Conservation (phyloP, 2,888 invertebrate species). For the Mylabris sibirica region DNA sequence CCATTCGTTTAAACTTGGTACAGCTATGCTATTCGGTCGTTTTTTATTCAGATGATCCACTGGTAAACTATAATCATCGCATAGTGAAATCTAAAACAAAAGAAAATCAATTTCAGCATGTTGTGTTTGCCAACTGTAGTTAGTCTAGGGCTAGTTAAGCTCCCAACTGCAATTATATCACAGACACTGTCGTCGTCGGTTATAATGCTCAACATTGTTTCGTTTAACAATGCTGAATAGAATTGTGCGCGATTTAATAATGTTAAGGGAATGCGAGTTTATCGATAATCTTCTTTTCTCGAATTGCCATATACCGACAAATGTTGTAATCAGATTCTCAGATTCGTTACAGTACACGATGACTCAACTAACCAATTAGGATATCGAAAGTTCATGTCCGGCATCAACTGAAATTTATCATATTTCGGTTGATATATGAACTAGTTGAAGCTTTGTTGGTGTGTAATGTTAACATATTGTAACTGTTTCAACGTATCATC, state of each 20-base stretch:
- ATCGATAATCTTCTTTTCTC: not conserved
- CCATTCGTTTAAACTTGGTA: slow-evolving; percentile 71
- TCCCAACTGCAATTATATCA: slow-evolving; percentile 25
- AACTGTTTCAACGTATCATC: not conserved
- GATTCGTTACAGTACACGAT: no score
- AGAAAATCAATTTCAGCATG: slow-evolving; percentile 21
- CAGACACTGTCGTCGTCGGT: not conserved
- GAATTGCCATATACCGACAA: not conserved
- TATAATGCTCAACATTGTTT: slow-evolving; percentile 14
- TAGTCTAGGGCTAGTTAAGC: slow-evolving; percentile 14
- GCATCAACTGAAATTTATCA: not conserved
- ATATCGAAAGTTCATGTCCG: no score
- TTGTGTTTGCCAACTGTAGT: slow-evolving; percentile 2
- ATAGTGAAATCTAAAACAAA: slow-evolving; percentile 78
- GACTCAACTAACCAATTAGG: not conserved
- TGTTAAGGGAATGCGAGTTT: not conserved
- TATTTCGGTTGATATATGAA: not conserved
- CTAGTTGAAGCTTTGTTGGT: not conserved
- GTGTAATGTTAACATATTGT: not conserved
- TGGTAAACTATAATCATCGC: slow-evolving; percentile 87
- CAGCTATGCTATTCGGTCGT: slow-evolving; percentile 70
- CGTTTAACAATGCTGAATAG: slow-evolving; percentile 8
- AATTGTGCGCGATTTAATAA: not conserved
- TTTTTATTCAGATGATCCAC: slow-evolving; percentile 80
- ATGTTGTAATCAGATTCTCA: no score